These are phyloP conservation scores for Lagopus muta DNA, from an alignment of 2,113 vertebrate species.

Conservation along the genomic window DNA sequence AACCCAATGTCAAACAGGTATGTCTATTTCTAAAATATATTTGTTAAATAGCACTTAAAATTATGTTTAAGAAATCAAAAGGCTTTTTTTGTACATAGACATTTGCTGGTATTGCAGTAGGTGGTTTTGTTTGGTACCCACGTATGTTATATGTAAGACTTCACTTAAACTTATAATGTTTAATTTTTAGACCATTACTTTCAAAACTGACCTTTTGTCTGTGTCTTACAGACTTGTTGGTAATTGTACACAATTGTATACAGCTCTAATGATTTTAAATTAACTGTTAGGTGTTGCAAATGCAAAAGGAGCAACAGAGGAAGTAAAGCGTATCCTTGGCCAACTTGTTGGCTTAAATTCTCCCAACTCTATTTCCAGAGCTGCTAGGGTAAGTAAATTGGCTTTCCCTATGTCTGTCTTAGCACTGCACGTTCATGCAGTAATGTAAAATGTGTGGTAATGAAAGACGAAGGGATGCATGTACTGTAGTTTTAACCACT, in stretches of 20 bases:
- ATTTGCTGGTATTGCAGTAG: neutral
- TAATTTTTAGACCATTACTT: neutral
- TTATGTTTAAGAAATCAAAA: neutral
- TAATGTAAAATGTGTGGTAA: neutral
- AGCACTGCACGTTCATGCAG: neutral
- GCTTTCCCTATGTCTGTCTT: neutral
- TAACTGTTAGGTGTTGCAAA: conserved; percentile 61
- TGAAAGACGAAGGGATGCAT: neutral
- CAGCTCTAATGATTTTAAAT: neutral
- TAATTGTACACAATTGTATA: neutral
- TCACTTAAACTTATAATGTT: neutral
- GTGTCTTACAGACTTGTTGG: neutral
- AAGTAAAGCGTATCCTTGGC: conserved; percentile 90
- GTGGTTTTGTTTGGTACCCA: neutral
- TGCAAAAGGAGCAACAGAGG: conserved; percentile 76
- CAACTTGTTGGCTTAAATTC: conserved; percentile 93
- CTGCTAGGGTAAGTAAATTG: conserved; percentile 86
- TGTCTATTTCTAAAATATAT: neutral
- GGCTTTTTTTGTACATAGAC: neutral
- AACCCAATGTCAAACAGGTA: conserved; percentile 82
- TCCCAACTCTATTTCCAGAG: conserved; percentile 92
- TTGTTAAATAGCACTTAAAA: neutral
- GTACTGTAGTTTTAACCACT: neutral
- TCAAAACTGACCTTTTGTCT: neutral
- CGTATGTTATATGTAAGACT: neutral